Evolutionary conservation across 2,797 vertebrate genomes (phyloP).

Genomic region (Peromyscus aztecus): DNA sequence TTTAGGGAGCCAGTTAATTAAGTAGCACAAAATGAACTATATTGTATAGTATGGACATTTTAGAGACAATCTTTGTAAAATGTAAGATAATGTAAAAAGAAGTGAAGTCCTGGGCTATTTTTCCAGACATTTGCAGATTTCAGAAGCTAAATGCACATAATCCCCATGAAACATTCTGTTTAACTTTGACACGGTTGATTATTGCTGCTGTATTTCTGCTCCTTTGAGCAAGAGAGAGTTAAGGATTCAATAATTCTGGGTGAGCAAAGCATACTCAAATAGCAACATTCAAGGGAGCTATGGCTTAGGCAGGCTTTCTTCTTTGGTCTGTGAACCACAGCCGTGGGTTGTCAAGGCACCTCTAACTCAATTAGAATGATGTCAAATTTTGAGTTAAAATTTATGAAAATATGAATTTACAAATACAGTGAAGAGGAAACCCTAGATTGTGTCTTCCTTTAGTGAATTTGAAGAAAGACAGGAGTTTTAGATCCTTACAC

Average conservation of each 20-base stretch:
- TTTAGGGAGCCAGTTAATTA: neutral
- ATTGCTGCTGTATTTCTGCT: neutral
- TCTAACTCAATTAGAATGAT: neutral
- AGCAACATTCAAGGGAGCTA: neutral
- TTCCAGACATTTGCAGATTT: neutral
- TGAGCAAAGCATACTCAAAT: neutral
- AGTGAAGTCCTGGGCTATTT: neutral
- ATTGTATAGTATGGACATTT: neutral
- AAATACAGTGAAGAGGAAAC: neutral
- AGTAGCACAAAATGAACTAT: conserved; percentile 3
- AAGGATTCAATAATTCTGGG: neutral
- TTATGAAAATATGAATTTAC: neutral
- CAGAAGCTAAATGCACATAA: neutral
- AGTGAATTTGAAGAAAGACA: conserved; percentile 25
- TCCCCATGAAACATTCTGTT: conserved; percentile 6
- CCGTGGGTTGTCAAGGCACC: neutral
- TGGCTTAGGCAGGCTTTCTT: neutral
- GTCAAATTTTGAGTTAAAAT: neutral
- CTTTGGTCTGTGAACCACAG: neutral
- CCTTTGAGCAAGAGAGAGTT: neutral
- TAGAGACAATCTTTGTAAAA: neutral
- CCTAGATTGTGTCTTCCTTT: neutral
- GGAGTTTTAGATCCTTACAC: neutral
- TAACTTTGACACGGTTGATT: neutral
- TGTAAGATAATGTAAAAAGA: neutral